A percentile compares a stretch with the other conserved stretches of the same genome.
Evolutionary conservation across 2,113 vertebrate genomes (phyloP).

Genomic region (Clarias macrocephalus): DNA sequence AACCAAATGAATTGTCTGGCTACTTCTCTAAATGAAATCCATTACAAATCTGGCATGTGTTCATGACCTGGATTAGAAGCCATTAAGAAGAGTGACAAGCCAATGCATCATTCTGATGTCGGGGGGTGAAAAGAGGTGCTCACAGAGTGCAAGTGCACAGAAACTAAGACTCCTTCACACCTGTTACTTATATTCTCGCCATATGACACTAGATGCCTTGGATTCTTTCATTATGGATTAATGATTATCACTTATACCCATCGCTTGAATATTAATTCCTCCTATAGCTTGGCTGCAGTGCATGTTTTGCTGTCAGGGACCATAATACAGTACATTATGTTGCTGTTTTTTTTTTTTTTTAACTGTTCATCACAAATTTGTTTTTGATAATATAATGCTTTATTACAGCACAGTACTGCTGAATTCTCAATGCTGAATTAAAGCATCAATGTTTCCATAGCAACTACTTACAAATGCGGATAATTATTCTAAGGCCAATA

Average conservation of each 20-base stretch:
- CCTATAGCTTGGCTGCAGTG: too few relatives aligned
- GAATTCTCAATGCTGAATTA: neutral
- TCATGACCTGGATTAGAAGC: slow-evolving; percentile 46
- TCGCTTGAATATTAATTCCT: neutral
- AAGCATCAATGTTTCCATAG: neutral
- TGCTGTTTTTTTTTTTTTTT: neutral
- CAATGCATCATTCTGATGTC: slow-evolving; percentile 44
- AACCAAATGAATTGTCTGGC: slow-evolving; percentile 45
- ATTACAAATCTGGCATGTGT: slow-evolving; percentile 50
- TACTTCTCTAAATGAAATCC: slow-evolving; percentile 38
- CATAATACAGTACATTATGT: too few relatives aligned
- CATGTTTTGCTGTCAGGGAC: neutral
- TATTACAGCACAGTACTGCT: neutral
- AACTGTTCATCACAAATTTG: neutral
- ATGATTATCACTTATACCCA: neutral
- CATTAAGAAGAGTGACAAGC: slow-evolving; percentile 41
- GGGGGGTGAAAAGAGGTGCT: slow-evolving; percentile 11
- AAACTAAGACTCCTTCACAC: slow-evolving; percentile 17
- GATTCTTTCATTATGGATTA: neutral
- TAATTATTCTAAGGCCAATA: neutral
- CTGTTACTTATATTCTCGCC: neutral
- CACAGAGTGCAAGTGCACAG: slow-evolving; percentile 33
- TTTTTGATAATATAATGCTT: neutral
- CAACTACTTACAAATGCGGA: neutral
- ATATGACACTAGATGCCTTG: neutral